Conservation (phyloP, 2,797 vertebrate species). For the Pangasius mekongensis region DNA sequence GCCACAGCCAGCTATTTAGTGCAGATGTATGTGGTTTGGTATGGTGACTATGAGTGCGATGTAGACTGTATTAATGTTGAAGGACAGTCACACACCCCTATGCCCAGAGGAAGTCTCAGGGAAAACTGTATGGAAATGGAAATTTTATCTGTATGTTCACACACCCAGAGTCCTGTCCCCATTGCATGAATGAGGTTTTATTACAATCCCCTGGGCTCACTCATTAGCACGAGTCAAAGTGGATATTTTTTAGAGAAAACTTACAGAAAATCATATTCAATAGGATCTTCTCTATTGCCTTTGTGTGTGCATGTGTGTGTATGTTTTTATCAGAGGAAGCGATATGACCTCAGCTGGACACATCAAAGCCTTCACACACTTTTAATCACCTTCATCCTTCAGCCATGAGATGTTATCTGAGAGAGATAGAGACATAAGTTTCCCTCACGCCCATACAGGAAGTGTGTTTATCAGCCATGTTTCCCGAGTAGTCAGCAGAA, state of each 20-base stretch:
- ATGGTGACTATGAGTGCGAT: background rate
- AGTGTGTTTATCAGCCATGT: conserved; percentile 44
- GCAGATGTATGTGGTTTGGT: background rate
- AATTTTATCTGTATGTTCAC: conserved; percentile 33
- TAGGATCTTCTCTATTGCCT: background rate
- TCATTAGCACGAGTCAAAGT: background rate
- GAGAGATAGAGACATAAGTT: conserved; percentile 22
- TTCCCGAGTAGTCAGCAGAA: background rate
- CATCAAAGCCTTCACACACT: conserved; percentile 26
- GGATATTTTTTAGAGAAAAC: background rate
- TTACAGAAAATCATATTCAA: background rate
- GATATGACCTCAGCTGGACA: background rate
- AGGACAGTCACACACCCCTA: conserved; percentile 25
- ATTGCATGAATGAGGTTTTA: background rate
- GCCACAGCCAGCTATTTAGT: background rate
- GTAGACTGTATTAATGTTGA: background rate
- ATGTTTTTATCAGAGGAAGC: background rate
- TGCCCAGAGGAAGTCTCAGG: background rate
- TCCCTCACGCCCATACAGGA: conserved; percentile 25
- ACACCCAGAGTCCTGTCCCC: background rate
- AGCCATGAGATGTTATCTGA: conserved; percentile 28
- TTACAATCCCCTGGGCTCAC: background rate
- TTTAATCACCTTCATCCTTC: conserved; percentile 27
- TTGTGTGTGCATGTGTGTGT: background rate
- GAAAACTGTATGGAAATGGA: background rate